Evolutionary conservation across 2,113 vertebrate genomes (phyloP), one percentile per base, ranked within the genome.

Genomic region (Eurypyga helias): DNA sequence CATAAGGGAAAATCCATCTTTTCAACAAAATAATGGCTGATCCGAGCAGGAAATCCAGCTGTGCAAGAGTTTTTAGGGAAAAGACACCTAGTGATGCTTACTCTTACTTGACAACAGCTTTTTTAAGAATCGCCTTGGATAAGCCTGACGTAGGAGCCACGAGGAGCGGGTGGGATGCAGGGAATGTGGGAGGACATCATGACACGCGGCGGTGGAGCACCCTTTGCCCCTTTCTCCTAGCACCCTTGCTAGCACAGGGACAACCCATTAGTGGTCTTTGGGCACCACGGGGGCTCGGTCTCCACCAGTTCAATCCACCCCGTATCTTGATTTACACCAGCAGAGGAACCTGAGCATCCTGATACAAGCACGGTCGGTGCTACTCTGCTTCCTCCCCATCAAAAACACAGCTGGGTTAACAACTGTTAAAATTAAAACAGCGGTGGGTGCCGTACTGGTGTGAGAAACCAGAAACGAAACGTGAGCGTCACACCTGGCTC

Each of bases 401-500:
- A 7, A 61, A 55, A 51, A 31, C 1, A 0, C 26, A 46, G 67
- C 48, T 6, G 18, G 12, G 17, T 73, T 57, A 29, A 41, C 14
- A 58, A 6, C 21, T 14, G 6, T 24, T 18, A 41, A 60, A 72
- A 76, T 34, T 11, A 51, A 60, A 34, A 9, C 65, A 61, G 60
- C 25, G 6, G 3, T 7, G 43, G 48, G 6, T 51, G 20, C 26
- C 1, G 0, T 3, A 29, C 4, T 5, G 9, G 31, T 23, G 21
- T 23, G 52, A 75, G 38, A 67, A 93, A 66, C 13, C 7, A 0
- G 0, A 33, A 57, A 28, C 34, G 8, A 33, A 62, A 38, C 0
- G 0, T 5, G 15, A 34, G 57, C 0, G 0, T 52, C 20, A 2
- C 57, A 58, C 33, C 7, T 4, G 14, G 20, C 28, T 34, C 70